phyloP scores from a whole-genome alignment of 2,797 vertebrate species.

The Toxotes lorentzi region DNA sequence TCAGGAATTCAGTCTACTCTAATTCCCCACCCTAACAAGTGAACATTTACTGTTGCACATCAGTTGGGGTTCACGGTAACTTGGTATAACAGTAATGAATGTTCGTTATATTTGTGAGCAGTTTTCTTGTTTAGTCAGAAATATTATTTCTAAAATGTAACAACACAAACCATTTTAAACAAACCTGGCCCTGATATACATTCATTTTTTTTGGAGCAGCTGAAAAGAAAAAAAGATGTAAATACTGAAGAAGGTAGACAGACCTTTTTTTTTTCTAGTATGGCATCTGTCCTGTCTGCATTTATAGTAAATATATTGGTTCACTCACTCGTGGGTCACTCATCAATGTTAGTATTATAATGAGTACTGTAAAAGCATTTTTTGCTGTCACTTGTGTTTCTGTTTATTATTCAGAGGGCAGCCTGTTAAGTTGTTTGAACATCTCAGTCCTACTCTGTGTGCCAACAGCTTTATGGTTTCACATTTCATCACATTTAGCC shows the following conservation, averaged over 20 bases:
- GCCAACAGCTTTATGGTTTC: conserved; percentile 14
- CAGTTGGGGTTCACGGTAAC: too few relatives aligned
- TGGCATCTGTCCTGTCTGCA: too few relatives aligned
- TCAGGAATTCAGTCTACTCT: background rate
- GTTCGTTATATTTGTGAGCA: background rate
- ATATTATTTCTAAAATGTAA: background rate
- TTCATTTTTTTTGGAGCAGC: background rate
- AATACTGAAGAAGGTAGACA: background rate
- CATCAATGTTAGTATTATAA: background rate
- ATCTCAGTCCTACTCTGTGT: conserved; percentile 1
- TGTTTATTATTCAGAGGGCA: conserved; percentile 14
- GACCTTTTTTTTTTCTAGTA: too few relatives aligned
- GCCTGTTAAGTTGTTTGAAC: background rate
- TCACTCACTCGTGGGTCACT: background rate
- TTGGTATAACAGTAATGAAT: background rate
- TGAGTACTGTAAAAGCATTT: background rate
- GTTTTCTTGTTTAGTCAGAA: background rate
- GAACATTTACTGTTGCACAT: background rate
- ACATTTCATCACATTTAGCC: background rate
- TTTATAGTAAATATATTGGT: background rate
- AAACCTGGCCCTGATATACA: background rate
- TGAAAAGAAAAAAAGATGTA: background rate
- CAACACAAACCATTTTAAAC: background rate
- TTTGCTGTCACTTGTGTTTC: conserved; percentile 5
- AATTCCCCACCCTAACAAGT: background rate